A percentile compares a stretch with the other conserved stretches of the same genome.
phyloP scores from a whole-genome alignment of 2,888 invertebrate genomes.

The Vannuccia rotundouncinata region DNA sequence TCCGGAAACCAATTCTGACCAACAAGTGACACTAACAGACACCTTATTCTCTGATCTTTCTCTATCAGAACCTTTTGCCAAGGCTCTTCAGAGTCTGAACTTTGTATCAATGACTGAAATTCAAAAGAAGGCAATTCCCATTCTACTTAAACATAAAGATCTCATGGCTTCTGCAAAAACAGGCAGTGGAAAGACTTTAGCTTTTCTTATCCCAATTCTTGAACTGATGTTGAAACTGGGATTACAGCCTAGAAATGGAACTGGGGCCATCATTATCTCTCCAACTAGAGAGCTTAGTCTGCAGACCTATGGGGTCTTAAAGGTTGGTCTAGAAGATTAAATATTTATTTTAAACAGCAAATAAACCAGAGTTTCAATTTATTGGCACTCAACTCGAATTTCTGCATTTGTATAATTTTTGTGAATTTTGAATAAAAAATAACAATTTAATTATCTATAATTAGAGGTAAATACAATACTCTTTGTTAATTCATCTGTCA shows the following conservation, averaged over 20 bases:
- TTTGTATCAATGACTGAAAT: constrained; percentile 87
- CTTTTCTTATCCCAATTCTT: constrained; percentile 88
- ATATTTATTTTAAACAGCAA: too few relatives aligned
- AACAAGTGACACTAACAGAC: too few relatives aligned
- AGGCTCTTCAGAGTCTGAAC: constrained; percentile 11
- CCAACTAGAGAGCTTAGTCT: constrained; percentile 92
- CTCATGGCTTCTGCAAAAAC: constrained; percentile 88
- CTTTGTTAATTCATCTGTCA: too few relatives aligned
- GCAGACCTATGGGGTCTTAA: constrained; percentile 84
- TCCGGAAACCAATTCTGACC: not conserved
- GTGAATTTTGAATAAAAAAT: too few relatives aligned
- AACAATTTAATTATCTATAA: too few relatives aligned
- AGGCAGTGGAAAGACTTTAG: constrained; percentile 93
- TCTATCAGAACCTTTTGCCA: not conserved
- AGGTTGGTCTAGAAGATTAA: too few relatives aligned
- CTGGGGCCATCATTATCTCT: constrained; percentile 84
- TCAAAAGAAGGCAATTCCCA: constrained; percentile 77
- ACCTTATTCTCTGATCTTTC: not conserved
- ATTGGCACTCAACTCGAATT: too few relatives aligned
- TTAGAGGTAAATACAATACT: too few relatives aligned
- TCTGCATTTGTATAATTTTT: too few relatives aligned
- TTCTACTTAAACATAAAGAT: constrained; percentile 80
- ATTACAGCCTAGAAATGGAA: constrained; percentile 86
- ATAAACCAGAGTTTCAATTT: too few relatives aligned
- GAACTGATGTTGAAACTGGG: constrained; percentile 81